phyloP scores from a whole-genome alignment of 2,797 vertebrate species.

The Pseudochaenichthys georgianus region DNA sequence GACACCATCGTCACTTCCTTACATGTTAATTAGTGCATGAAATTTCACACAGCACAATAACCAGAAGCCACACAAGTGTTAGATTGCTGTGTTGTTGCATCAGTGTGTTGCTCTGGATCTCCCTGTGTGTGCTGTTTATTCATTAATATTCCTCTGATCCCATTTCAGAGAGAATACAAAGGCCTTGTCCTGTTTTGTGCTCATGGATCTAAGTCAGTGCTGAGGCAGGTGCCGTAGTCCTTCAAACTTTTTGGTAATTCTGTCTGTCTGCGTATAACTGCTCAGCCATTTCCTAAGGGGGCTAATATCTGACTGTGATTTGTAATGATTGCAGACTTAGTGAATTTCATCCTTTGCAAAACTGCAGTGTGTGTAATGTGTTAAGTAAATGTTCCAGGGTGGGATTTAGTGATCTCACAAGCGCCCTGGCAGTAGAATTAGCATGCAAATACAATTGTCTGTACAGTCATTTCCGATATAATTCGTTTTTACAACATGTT shows the following conservation, averaged over 20 bases:
- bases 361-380: conserved; percentile 34
- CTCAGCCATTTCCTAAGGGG: neutral
- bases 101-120: conserved; percentile 75
- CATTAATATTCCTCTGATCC: conserved; percentile 86
- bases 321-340: conserved; percentile 25
- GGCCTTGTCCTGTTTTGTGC: conserved; percentile 64
- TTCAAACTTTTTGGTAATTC: conserved; percentile 10
- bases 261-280: conserved; percentile 22
- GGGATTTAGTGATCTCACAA: conserved; percentile 7
- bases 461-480: neutral
- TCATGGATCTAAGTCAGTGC: conserved; percentile 52
- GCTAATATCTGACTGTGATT: conserved; percentile 1
- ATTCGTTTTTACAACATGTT: conserved; percentile 9
- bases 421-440: neutral
- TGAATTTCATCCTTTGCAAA: conserved; percentile 32
- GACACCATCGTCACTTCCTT: conserved; percentile 67
- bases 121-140: conserved; percentile 77
- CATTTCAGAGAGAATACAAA: conserved; percentile 86
- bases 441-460: conserved; percentile 17
- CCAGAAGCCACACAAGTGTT: conserved; percentile 64
- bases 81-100: conserved; percentile 88
- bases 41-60: conserved; percentile 69
- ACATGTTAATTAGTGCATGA: conserved; percentile 80
- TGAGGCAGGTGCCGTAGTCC: conserved; percentile 52
- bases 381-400: conserved; percentile 23